Evolutionary conservation across 2,888 invertebrate genomes (phyloP).

Genomic region (Lordiphosa fenestrarum): DNA sequence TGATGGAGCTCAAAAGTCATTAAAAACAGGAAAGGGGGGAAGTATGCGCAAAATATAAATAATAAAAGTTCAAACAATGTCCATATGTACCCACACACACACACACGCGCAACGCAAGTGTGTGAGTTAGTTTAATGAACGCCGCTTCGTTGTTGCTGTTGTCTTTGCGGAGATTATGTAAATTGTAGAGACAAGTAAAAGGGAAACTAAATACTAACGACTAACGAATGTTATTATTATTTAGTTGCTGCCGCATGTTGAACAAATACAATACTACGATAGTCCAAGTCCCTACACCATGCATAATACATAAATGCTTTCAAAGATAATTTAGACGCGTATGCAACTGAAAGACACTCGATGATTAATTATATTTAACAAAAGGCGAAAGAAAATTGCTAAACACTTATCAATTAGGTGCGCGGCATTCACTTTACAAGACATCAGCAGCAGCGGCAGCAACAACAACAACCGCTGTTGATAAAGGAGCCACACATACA

Average conservation of each 20-base stretch:
- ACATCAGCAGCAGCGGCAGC: slow-evolving; percentile 14
- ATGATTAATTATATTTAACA: slow-evolving; percentile 54
- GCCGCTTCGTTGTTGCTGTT: slow-evolving; percentile 33
- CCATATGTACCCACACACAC: slow-evolving; percentile 10
- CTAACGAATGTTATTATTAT: slow-evolving; percentile 12
- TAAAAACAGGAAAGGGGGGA: slow-evolving; percentile 38
- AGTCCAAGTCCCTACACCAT: slow-evolving; percentile 29
- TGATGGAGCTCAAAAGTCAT: slow-evolving; percentile 30
- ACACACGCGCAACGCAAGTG: slow-evolving; percentile 10
- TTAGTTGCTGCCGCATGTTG: slow-evolving; percentile 22
- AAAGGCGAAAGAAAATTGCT: slow-evolving; percentile 41
- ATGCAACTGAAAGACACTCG: slow-evolving; percentile 39
- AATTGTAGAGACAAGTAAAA: slow-evolving; percentile 67
- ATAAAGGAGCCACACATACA: slow-evolving; percentile 56
- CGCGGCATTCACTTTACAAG: slow-evolving; percentile 33
- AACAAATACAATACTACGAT: slow-evolving; percentile 21
- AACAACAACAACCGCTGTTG: slow-evolving; percentile 27
- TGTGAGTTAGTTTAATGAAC: slow-evolving; percentile 54
- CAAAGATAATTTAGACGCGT: slow-evolving; percentile 27
- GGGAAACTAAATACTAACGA: slow-evolving; percentile 70
- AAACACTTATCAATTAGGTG: slow-evolving; percentile 43
- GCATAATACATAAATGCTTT: slow-evolving; percentile 36
- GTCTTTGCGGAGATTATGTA: slow-evolving; percentile 65
- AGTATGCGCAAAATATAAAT: slow-evolving; percentile 45
- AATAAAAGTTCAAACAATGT: slow-evolving; percentile 38